phyloP scores from a whole-genome alignment of 2,888 invertebrate genomes.

The Megalurothrips usitatus region DNA sequence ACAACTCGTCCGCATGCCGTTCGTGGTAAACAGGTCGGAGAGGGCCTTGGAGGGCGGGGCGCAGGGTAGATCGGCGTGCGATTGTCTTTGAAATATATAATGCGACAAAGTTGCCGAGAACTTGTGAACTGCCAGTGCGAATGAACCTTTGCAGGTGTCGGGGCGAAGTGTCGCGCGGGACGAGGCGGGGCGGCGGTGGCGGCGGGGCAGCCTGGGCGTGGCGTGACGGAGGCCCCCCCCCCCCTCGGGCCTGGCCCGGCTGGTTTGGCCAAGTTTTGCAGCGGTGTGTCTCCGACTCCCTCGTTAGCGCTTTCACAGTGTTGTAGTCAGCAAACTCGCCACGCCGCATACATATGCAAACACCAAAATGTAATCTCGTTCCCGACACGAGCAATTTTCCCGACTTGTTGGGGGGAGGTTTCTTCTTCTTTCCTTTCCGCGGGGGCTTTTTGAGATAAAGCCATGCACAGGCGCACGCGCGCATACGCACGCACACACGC shows the following conservation, averaged over 20 bases:
- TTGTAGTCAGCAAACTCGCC: slow-evolving; percentile 18
- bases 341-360: slow-evolving; percentile 19
- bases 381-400: slow-evolving; percentile 24
- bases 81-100: too few species aligned
- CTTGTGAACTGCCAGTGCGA: too few species aligned
- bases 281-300: slow-evolving; percentile 6
- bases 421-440: slow-evolving; percentile 5
- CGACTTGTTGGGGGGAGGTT: slow-evolving; percentile 1
- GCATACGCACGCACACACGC: background rate
- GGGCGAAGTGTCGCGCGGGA: background rate
- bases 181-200: background rate
- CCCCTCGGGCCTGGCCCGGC: too few species aligned
- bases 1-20: too few species aligned
- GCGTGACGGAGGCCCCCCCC: background rate
- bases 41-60: too few species aligned
- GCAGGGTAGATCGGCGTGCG: too few species aligned
- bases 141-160: too few species aligned
- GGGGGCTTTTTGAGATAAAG: slow-evolving; percentile 18
- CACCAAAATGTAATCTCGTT: slow-evolving; percentile 26
- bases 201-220: background rate
- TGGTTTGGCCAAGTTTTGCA: background rate
- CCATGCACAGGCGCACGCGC: background rate
- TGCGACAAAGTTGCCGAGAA: too few species aligned
- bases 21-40: too few species aligned
- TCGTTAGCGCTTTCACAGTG: slow-evolving; percentile 24